Percentiles rank a stretch among this genome's conserved stretches.
Evolutionary conservation across 2,113 vertebrate species (phyloP).

Genomic region (Leptocoma aspasia): DNA sequence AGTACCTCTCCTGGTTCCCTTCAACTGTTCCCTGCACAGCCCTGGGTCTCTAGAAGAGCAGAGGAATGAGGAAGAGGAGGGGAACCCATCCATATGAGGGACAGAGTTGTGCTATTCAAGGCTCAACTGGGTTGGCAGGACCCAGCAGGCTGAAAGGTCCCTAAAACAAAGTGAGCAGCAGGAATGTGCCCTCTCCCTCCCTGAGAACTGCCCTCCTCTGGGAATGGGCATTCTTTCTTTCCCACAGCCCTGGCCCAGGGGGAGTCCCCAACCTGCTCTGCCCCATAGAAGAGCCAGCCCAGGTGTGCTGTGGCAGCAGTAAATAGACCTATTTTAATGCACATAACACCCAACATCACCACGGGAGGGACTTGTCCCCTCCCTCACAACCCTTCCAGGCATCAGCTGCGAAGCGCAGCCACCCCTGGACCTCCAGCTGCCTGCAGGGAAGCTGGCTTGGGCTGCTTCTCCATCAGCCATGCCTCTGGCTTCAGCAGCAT

Average conservation of each 20-base stretch:
- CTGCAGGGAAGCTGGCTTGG: neutral
- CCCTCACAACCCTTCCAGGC: neutral
- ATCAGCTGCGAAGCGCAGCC: neutral
- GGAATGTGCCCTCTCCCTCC: neutral
- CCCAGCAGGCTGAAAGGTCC: neutral
- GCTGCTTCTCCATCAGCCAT: neutral
- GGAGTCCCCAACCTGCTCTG: neutral
- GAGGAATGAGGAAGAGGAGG: neutral
- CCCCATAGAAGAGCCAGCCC: neutral
- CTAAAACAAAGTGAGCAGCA: neutral
- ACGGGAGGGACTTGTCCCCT: neutral
- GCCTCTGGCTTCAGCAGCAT: neutral
- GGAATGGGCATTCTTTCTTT: neutral
- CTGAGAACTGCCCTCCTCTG: neutral
- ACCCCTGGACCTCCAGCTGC: neutral
- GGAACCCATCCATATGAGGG: neutral
- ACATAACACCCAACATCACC: neutral
- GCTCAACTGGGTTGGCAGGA: neutral
- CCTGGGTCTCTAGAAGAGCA: neutral
- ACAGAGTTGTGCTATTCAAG: neutral
- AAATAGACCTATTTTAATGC: conserved; percentile 46
- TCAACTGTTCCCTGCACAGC: neutral
- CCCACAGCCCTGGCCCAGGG: neutral
- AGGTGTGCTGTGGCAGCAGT: conserved; percentile 14
- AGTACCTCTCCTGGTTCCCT: neutral